Conservation (phyloP, 2,113 vertebrate species). For the Platysteira castanea region DNA sequence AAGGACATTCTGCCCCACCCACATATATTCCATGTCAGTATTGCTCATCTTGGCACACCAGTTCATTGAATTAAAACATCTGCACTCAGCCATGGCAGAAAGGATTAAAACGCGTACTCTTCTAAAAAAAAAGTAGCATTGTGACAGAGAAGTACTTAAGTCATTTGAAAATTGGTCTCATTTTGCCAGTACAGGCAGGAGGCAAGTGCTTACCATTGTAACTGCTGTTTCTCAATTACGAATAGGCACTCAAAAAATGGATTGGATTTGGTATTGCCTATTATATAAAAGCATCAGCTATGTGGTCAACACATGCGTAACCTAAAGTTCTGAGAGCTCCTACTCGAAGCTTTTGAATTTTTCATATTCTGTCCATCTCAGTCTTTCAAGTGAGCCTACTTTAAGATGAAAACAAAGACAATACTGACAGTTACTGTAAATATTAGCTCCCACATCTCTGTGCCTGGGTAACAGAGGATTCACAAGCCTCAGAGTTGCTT, state of each 20-base stretch:
- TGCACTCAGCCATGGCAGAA: neutral
- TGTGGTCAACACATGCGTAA: accelerated
- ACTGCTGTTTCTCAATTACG: neutral
- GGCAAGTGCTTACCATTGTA: neutral
- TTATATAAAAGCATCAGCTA: neutral
- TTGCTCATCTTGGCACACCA: neutral
- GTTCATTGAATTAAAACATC: neutral
- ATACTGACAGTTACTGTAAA: neutral
- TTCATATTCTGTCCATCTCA: neutral
- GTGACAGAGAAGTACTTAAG: neutral
- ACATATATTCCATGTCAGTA: neutral
- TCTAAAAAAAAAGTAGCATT: neutral
- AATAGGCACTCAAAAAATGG: neutral
- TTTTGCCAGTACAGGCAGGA: neutral
- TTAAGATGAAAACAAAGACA: neutral
- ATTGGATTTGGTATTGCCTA: neutral
- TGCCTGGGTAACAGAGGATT: accelerated
- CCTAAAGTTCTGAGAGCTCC: neutral
- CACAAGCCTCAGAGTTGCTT: neutral
- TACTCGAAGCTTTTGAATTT: neutral
- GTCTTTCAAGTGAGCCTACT: neutral
- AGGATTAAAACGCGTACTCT: neutral
- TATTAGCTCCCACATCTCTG: neutral
- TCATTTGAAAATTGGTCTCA: neutral
- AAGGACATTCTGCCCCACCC: neutral